Base-by-base conservation (phyloP, 1,140 invertebrate species). In the Paralvinella palmiformis region DNA sequence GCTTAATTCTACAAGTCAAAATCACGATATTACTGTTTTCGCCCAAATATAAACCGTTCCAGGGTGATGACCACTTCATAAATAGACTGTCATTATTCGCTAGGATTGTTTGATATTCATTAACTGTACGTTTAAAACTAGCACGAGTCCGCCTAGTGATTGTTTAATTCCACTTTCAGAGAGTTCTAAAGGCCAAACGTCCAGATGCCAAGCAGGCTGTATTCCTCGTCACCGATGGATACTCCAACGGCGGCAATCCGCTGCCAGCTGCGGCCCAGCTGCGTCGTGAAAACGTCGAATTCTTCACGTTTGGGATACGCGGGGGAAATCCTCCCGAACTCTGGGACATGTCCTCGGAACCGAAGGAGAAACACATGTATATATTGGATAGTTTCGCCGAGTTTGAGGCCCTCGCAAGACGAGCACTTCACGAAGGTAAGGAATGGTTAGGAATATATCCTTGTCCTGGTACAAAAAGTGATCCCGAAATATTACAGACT, bases 221-320 rank as follows among this genome's bases (percentile, higher is more conserved):
- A 3, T 88, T 89, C 69, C 73, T 89, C 0, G 84, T 89, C 53
- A 89, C 88, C 1, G 88, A 89, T 73, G 88, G 88, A 7, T 89
- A 87, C 72, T 88, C 87, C 24, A 89, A 88, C 73, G 87, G 86
- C 0, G 87, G 86, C 0, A 85, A 88, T 79, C 88, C 88, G 0
- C 72, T 84, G 37, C 83, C 85, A 5, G 79, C 84, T 1, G 86
- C 87, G 0, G 75, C 79, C 36, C 71, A 80, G 17, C 73, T 88
- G 1, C 84, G 85, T 64, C 69, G 81, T 24, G 62, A 79, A 4
- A 84, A 85, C 4, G 74, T 78, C 2, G 76, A 75, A 48, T 84
- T 89, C 53, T 88, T 89, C 68, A 88, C 88, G 1, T 86, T 88
- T 71, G 88, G 88, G 6, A 88, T 89, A 44, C 75, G 82, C 33